Percentiles rank a stretch among this genome's conserved stretches.
Conservation (phyloP, 2,113 vertebrate species). For the Falcunculus frontatus region DNA sequence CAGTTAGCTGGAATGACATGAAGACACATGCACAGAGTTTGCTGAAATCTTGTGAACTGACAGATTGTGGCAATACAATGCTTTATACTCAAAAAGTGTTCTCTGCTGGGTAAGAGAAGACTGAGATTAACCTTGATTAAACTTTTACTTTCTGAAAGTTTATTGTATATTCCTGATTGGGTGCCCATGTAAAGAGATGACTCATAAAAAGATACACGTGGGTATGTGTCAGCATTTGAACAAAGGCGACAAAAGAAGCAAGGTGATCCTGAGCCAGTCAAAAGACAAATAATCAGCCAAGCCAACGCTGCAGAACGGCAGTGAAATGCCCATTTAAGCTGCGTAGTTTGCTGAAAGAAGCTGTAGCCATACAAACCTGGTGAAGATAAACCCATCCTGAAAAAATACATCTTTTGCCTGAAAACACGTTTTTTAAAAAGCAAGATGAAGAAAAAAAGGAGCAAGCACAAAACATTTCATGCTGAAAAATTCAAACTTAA, state of each 20-base stretch:
- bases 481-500: neutral
- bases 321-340: neutral
- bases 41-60: neutral
- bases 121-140: neutral
- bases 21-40: neutral
- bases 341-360: neutral
- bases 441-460: neutral
- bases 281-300: neutral
- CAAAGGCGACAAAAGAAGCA: neutral
- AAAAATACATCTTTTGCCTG: neutral
- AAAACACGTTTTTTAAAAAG: neutral
- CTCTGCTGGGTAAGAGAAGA: neutral
- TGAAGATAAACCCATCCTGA: neutral
- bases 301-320: neutral
- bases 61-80: neutral
- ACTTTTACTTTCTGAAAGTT: neutral
- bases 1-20: neutral
- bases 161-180: neutral
- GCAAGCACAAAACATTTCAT: rapidly evolving
- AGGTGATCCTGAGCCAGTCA: neutral
- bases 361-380: neutral
- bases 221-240: neutral
- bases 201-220: neutral
- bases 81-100: neutral
- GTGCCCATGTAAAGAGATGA: neutral